Conservation (phyloP, 2,888 invertebrate genomes). For the Bellardia bayeri region DNA sequence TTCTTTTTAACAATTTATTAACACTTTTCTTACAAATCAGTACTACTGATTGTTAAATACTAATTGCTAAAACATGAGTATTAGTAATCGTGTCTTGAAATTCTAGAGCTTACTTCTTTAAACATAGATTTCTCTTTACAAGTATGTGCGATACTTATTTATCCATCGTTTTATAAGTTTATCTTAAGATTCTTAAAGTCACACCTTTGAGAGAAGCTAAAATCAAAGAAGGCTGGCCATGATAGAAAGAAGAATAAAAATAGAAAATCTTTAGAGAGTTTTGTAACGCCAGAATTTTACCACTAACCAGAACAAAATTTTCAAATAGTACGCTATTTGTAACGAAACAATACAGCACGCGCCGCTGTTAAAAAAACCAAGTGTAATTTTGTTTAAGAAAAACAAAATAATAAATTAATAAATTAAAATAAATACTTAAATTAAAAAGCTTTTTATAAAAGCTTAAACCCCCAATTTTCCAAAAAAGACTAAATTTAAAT, state of each 20-base stretch:
- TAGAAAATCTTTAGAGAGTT: conserved; percentile 33
- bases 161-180: conserved; percentile 52
- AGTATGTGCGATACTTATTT: conserved; percentile 43
- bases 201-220: conserved; percentile 39
- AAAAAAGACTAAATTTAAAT: conserved; percentile 7
- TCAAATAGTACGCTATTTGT: conserved; percentile 66
- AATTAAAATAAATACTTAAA: conserved; percentile 9
- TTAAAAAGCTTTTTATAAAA: conserved; percentile 9
- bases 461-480: background rate
- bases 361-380: conserved; percentile 15
- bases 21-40: conserved; percentile 22
- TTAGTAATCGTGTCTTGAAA: conserved; percentile 24
- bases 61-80: conserved; percentile 69
- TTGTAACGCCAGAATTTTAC: conserved; percentile 46
- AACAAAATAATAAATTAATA: conserved; percentile 5
- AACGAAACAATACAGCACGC: conserved; percentile 68
- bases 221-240: background rate
- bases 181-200: conserved; percentile 50
- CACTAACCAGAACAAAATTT: conserved; percentile 38
- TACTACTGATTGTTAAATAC: background rate
- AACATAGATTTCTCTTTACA: background rate
- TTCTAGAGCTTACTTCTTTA: conserved; percentile 1
- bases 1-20: conserved; percentile 39
- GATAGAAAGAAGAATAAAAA: conserved; percentile 9
- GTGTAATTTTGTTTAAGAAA: conserved; percentile 7